Conservation (phyloP, 1,140 invertebrate genomes). For the Metaphire vulgaris region DNA sequence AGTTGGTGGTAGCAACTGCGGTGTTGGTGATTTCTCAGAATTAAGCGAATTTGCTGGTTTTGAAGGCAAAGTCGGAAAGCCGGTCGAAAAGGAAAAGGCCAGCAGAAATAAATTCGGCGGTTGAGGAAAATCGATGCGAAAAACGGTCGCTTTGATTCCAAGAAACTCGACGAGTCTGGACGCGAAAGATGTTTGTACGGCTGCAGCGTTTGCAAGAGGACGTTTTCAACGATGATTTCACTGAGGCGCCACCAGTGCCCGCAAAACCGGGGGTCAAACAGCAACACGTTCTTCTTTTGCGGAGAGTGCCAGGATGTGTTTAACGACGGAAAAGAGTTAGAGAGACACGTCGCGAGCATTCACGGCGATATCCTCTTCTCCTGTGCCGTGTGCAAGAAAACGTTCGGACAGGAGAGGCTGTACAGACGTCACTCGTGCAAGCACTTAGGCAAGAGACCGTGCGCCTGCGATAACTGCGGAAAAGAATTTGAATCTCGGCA, state of each 20-base stretch:
- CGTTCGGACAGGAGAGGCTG: background rate
- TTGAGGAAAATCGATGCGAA: no score
- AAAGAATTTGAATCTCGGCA: background rate
- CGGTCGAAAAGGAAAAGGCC: no score
- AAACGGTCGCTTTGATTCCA: no score
- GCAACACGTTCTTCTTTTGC: background rate
- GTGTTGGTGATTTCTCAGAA: no score
- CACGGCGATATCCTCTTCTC: background rate
- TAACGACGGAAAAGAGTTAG: background rate
- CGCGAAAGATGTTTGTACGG: background rate
- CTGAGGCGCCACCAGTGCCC: background rate
- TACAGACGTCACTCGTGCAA: background rate
- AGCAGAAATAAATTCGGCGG: no score
- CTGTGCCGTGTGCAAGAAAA: background rate
- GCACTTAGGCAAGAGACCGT: background rate
- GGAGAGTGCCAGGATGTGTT: background rate
- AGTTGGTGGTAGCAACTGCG: no score
- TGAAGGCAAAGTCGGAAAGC: no score
- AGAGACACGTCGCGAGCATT: background rate
- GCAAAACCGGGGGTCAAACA: background rate
- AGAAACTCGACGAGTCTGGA: background rate
- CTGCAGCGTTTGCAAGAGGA: background rate
- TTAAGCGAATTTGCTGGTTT: no score
- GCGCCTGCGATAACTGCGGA: background rate
- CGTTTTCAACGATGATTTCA: background rate